These are phyloP conservation scores for Caenorhabditis briggsae DNA, from an alignment of 1,140 invertebrate species.

Conservation along the genomic window DNA sequence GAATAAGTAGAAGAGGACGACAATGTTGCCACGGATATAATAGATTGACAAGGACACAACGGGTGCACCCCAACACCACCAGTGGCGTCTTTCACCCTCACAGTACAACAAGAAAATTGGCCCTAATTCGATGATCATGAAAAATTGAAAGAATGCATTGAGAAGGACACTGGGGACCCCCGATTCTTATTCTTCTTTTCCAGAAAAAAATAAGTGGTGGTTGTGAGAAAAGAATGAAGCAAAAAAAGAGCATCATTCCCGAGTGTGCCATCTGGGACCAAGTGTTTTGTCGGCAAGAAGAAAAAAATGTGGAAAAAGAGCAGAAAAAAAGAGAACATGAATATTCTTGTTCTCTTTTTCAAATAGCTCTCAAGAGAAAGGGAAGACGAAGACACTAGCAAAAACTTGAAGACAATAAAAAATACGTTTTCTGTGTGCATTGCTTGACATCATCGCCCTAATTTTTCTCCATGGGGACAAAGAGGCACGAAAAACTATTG, in stretches of 20 bases:
- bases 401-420: conserved; percentile 15
- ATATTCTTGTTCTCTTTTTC: conserved; percentile 46
- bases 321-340: conserved; percentile 33
- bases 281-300: conserved; percentile 45
- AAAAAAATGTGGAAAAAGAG: background rate
- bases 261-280: conserved; percentile 38
- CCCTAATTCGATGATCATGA: conserved; percentile 46
- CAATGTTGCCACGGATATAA: conserved; percentile 50
- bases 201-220: background rate
- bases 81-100: background rate
- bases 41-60: conserved; percentile 53
- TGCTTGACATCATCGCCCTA: background rate
- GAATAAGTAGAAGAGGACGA: too few species aligned
- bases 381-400: conserved; percentile 7
- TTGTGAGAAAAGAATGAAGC: background rate
- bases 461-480: conserved; percentile 18
- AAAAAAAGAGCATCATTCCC: conserved; percentile 31
- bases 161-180: background rate
- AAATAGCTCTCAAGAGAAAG: conserved; percentile 47
- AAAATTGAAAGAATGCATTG: background rate
- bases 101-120: conserved; percentile 32
- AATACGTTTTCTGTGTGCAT: conserved; percentile 1
- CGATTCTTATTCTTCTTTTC: background rate
- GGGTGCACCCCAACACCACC: background rate
- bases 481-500: background rate